These are phyloP conservation scores for Leptura quadrifasciata DNA, from an alignment of 2,888 invertebrate species.

Conservation along the genomic window DNA sequence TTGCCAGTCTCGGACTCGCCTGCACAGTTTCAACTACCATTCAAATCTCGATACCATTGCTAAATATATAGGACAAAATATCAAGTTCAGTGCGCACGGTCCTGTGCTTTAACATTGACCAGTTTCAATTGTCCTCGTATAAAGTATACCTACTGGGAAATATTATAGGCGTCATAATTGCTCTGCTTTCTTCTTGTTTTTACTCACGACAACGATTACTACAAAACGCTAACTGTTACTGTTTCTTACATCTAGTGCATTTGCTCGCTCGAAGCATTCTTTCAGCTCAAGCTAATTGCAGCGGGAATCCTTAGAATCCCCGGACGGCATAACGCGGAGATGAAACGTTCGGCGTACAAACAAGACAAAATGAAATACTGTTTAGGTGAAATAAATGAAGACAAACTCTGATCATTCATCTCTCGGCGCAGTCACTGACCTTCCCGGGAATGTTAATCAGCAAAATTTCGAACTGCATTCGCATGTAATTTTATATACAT, in stretches of 20 bases:
- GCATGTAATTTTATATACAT: constrained; percentile 44
- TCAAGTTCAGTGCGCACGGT: no score
- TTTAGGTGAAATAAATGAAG: constrained; percentile 44
- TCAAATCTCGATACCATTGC: no score
- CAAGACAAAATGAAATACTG: constrained; percentile 18
- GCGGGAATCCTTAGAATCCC: not conserved
- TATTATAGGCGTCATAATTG: no score
- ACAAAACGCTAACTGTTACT: constrained; percentile 6
- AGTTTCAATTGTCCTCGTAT: no score
- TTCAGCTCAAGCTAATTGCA: constrained; percentile 17
- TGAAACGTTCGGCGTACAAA: constrained; percentile 22
- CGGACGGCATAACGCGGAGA: not conserved
- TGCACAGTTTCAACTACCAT: no score
- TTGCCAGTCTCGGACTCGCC: no score
- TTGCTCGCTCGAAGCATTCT: constrained; percentile 2
- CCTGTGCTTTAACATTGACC: no score
- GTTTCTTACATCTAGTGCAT: constrained; percentile 6
- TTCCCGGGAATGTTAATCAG: constrained; percentile 42
- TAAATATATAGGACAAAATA: no score
- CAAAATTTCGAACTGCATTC: constrained; percentile 45
- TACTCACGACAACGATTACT: not conserved
- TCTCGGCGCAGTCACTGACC: constrained; percentile 41
- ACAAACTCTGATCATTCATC: constrained; percentile 43
- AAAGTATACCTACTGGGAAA: no score
- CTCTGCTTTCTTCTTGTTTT: not conserved